phyloP scores from a whole-genome alignment of 1,140 invertebrate species.

The Saxidomus purpurata region DNA sequence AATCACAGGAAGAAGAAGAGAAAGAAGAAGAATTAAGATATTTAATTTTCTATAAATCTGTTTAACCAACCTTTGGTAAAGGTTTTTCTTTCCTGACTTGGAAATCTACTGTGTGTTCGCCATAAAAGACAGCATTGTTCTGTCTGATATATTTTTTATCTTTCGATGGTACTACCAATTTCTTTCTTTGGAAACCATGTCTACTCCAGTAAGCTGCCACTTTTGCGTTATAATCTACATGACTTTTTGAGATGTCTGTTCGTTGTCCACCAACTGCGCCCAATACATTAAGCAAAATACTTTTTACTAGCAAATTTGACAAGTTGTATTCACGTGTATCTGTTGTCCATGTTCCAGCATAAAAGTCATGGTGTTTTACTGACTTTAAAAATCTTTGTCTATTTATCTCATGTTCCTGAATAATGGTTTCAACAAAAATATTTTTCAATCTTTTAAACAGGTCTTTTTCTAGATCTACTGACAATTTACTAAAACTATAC shows the following conservation, averaged over 20 bases:
- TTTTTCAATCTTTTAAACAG: slow-evolving; percentile 48
- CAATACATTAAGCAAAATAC: slow-evolving; percentile 59
- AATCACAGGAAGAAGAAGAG: too few species aligned
- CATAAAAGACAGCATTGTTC: slow-evolving; percentile 33
- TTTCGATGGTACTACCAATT: background rate
- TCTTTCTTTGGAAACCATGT: slow-evolving; percentile 66
- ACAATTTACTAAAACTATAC: too few species aligned
- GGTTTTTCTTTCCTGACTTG: slow-evolving; percentile 71
- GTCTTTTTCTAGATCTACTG: too few species aligned
- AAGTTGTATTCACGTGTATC: background rate
- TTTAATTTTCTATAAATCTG: too few species aligned
- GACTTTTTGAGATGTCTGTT: slow-evolving; percentile 72
- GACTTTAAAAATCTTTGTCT: background rate
- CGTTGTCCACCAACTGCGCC: slow-evolving; percentile 54
- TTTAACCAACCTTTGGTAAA: slow-evolving; percentile 77
- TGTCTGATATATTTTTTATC: background rate
- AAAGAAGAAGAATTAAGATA: too few species aligned
- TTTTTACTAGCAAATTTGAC: slow-evolving; percentile 33
- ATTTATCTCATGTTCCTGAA: slow-evolving; percentile 2
- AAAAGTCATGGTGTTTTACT: background rate
- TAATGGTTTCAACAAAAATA: slow-evolving; percentile 43
- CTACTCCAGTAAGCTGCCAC: slow-evolving; percentile 77
- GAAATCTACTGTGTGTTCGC: slow-evolving; percentile 66
- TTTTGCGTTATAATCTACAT: slow-evolving; percentile 76
- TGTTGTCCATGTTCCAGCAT: background rate